Percentiles rank a stretch among this genome's conserved stretches.
These are phyloP conservation scores for Chionodraco myersi DNA, from an alignment of 2,113 vertebrate species.

Conservation along the genomic window DNA sequence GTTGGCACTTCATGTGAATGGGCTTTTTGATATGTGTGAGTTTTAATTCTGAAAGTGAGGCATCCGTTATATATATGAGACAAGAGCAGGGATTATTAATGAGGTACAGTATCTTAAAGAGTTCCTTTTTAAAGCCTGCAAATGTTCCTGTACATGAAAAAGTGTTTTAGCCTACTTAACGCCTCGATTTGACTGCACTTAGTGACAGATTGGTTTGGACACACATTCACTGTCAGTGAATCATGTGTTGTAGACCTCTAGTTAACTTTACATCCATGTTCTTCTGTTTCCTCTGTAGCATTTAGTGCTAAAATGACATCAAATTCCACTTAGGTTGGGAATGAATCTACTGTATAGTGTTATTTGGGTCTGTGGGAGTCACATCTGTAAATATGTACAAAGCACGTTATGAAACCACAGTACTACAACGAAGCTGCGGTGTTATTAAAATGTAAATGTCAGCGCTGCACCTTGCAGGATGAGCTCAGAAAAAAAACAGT, in stretches of 20 bases:
- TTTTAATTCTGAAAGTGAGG: conserved; percentile 35
- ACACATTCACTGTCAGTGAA: not conserved
- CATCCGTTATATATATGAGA: conserved; percentile 61
- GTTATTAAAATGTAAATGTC: conserved; percentile 64
- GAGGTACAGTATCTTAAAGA: conserved; percentile 29
- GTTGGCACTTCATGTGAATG: conserved; percentile 60
- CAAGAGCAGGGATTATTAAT: conserved; percentile 56
- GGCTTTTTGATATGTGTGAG: conserved; percentile 43
- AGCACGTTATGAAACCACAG: conserved; percentile 23
- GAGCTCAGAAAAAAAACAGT: not conserved
- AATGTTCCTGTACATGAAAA: not conserved
- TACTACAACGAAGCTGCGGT: conserved; percentile 24
- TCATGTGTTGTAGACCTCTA: not conserved
- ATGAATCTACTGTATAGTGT: not conserved
- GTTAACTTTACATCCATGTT: not conserved
- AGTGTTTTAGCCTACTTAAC: conserved; percentile 6
- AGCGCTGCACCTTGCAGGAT: conserved; percentile 2
- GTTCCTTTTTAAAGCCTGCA: conserved; percentile 15
- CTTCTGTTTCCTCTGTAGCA: not conserved
- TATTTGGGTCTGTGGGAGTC: not conserved
- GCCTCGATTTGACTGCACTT: conserved; percentile 20
- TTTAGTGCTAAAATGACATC: conserved; percentile 3
- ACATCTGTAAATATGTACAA: conserved; percentile 29
- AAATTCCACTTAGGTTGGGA: conserved; percentile 17
- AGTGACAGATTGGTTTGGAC: conserved; percentile 6